These are phyloP conservation scores for Acleris holmiana DNA, from an alignment of 2,888 invertebrate species.

Conservation along the genomic window DNA sequence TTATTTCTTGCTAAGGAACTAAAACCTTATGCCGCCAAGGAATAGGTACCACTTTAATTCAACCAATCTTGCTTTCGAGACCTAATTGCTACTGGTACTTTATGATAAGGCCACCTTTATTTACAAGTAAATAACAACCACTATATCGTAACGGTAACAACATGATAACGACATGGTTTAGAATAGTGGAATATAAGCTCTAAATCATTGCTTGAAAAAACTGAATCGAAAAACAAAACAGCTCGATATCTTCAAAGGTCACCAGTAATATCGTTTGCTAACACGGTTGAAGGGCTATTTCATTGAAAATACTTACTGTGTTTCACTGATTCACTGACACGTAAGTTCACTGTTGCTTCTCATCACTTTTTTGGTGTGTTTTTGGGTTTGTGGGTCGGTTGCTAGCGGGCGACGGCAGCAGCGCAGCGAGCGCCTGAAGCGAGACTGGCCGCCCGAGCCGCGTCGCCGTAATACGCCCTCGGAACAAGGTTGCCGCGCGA, in stretches of 20 bases:
- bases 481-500: conserved; percentile 24
- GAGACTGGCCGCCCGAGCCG: conserved; percentile 31
- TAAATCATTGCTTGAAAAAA: not conserved
- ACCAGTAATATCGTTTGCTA: conserved; percentile 7
- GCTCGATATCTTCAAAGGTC: conserved; percentile 19
- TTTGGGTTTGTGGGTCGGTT: conserved; percentile 6
- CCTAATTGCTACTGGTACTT: not conserved
- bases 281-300: not conserved
- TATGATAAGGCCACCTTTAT: too few species aligned
- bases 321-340: conserved; percentile 14
- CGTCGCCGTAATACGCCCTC: conserved; percentile 33
- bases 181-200: not conserved
- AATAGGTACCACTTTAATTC: too few species aligned
- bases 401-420: not conserved
- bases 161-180: too few species aligned
- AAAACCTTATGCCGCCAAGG: too few species aligned
- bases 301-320: conserved; percentile 17
- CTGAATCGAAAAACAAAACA: conserved; percentile 4
- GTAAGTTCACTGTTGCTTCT: conserved; percentile 20
- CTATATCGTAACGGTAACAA: too few species aligned
- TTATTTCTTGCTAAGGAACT: too few species aligned
- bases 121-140: too few species aligned
- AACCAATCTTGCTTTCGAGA: not conserved
- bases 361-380: conserved; percentile 27
- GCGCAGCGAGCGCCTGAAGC: not conserved